phyloP scores from a whole-genome alignment of 2,113 vertebrate species.

The Gadus chalcogrammus region DNA sequence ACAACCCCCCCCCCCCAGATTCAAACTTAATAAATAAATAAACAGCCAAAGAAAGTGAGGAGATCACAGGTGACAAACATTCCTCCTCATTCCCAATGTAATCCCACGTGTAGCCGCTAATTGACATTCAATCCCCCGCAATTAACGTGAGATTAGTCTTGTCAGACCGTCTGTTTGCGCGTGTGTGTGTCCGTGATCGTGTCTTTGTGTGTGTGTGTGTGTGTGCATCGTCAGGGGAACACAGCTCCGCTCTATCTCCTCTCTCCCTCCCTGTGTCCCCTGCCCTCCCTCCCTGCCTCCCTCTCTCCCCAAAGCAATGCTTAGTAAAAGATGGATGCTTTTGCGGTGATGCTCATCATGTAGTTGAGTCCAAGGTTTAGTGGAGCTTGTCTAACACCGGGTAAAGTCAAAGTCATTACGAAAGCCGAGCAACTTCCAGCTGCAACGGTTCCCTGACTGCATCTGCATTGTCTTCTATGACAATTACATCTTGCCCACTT shows the following conservation, averaged over 20 bases:
- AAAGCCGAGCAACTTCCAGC: constrained; percentile 3
- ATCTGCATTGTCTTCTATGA: too few species aligned
- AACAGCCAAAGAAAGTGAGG: constrained; percentile 1
- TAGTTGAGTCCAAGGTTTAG: constrained; percentile 25
- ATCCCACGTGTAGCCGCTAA: constrained; percentile 50
- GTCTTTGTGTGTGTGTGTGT: too few species aligned
- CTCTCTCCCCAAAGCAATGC: background rate
- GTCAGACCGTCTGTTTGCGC: constrained; percentile 32
- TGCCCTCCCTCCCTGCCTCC: background rate
- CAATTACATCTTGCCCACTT: too few species aligned
- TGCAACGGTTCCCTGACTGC: background rate
- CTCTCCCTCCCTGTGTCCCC: constrained; percentile 1
- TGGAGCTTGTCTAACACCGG: constrained; percentile 6
- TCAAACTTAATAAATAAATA: too few species aligned
- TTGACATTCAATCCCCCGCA: constrained; percentile 51
- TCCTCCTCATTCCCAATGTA: constrained; percentile 54
- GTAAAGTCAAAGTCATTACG: constrained; percentile 36
- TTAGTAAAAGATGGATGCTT: constrained; percentile 11
- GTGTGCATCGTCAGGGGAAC: constrained; percentile 1
- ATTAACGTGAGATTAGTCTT: constrained; percentile 65
- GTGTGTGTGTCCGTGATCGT: too few species aligned
- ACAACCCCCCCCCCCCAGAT: constrained; percentile 1
- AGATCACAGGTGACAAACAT: constrained; percentile 58
- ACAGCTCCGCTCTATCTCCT: constrained; percentile 2
- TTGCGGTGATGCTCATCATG: constrained; percentile 25